Base-by-base conservation (phyloP, 2,888 invertebrate genomes). In the Neoitamus cyanurus region DNA sequence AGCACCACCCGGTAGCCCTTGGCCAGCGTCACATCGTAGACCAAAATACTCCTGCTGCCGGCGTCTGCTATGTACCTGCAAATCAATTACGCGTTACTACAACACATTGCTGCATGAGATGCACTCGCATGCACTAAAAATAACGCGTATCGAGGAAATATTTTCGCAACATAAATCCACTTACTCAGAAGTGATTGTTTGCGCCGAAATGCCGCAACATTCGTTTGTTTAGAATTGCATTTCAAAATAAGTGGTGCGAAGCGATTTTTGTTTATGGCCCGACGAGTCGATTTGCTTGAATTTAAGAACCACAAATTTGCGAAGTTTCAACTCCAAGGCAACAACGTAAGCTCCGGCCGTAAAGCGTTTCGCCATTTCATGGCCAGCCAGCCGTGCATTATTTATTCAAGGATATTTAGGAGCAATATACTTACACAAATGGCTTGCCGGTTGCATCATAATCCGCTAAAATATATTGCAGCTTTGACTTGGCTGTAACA, bases 391-490 rank as follows among this genome's bases (percentile, higher is more conserved):
- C 2, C 42, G 3, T 42, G 4, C 3, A 42, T 42, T 42, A 42
- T 42, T 42, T n/a, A 3, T 42, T 42, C 5, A 42, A 20, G 20
- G 20, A 25, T 58, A 58, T 3, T 34, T 5, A 5, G 3, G 34
- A 58, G 25, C 7, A 20, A 58, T 13, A 69, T 87, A 90, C 92
- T 91, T 88, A 92, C 91, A 91, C 89, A 87, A 90, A 91, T 15
- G 90, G 90, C 48, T 90, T 89, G 84, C 93, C 93, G 86, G 93
- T 92, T 25, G 87, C 88, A 83, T 92, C 91, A 88, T 93, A 93
- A 87, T 94, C 94, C 13, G 93, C 92, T 3, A 93, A 91, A 70
- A 94, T 88, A 88, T 93, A 93, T 88, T 94, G 94, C 48, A 94
- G 88, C 36, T 93, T 92, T 25, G 93, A 93, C 69, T 92, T 89